phyloP scores from a whole-genome alignment of 2,797 vertebrate species.

The Simalia tracyae region DNA sequence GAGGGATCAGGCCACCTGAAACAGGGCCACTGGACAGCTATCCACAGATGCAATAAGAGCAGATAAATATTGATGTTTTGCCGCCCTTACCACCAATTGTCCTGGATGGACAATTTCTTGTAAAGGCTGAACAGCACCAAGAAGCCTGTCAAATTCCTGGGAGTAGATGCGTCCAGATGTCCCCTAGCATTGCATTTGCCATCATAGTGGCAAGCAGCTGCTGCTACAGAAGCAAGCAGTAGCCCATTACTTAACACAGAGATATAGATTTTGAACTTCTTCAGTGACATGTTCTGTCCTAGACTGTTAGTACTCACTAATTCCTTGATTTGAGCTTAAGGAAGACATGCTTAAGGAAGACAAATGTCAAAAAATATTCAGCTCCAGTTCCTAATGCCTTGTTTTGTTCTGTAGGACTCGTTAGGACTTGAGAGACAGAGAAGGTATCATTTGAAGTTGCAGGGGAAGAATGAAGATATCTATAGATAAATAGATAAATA shows the following conservation, averaged over 20 bases:
- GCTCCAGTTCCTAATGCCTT: neutral
- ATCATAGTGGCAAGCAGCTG: neutral
- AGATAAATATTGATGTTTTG: no score
- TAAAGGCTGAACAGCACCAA: neutral
- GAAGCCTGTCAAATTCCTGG: neutral
- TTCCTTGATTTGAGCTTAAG: neutral
- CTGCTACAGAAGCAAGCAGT: neutral
- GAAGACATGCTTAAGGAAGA: neutral
- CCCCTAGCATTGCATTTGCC: neutral
- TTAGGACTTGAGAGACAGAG: neutral
- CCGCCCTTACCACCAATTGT: neutral
- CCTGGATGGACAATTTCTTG: neutral
- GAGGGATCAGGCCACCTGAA: no score
- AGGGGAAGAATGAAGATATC: neutral
- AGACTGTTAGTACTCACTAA: neutral
- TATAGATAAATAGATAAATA: no score
- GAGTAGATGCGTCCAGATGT: neutral
- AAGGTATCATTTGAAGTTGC: neutral
- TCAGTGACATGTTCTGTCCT: no score
- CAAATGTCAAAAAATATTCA: neutral
- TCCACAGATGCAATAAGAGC: no score
- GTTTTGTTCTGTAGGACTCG: neutral
- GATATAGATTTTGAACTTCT: no score
- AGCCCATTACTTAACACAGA: neutral
- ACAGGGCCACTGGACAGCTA: no score